Evolutionary conservation across 2,888 invertebrate species (phyloP), one percentile per base, ranked within the genome.

Genomic region (Pterobdella sp.): DNA sequence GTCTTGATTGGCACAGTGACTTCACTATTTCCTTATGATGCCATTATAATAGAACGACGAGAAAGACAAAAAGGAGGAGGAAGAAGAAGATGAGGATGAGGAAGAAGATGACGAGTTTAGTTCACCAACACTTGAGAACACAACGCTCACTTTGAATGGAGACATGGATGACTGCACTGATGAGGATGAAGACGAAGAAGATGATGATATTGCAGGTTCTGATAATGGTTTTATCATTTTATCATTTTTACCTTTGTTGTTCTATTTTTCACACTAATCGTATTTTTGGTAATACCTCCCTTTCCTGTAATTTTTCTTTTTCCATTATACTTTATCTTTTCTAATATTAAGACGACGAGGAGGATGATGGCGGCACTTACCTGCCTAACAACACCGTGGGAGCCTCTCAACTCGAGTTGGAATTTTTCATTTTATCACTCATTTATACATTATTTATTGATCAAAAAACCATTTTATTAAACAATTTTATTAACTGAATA

Each of bases 31-130:
- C n/a, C n/a, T n/a, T n/a, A n/a, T n/a, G n/a, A n/a, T n/a, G n/a
- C n/a, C n/a, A n/a, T n/a, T n/a, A n/a, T n/a, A n/a, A n/a, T n/a
- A n/a, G n/a, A n/a, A n/a, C 2, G 77, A 79, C 79, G 79, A 79
- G 76, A 78, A 80, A 75, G 79, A 80, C 18, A 77, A 79, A 66
- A 79, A 80, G 34, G 78, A 79, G 74, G 80, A 81, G 36, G 78
- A 79, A 74, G 80, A 80, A 31, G 75, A 74, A 34, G 79, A 78
- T 69, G 76, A 79, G 32, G 77, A 77, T 0, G 79, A 79, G 37
- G 76, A 79, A 34, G 81, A 80, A 37, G 81, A 81, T 31, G 74
- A 74, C 63, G 74, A 73, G 49, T 74, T 74, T 26, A n/a, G 60
- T 72, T 37, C 37, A 22, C 60, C 32, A n/a, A 34, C 72, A n/a